Percentiles rank a stretch among this genome's conserved stretches.
These are phyloP conservation scores for Zaprionus camerounensis DNA, from an alignment of 1,140 invertebrate species.

Conservation along the genomic window DNA sequence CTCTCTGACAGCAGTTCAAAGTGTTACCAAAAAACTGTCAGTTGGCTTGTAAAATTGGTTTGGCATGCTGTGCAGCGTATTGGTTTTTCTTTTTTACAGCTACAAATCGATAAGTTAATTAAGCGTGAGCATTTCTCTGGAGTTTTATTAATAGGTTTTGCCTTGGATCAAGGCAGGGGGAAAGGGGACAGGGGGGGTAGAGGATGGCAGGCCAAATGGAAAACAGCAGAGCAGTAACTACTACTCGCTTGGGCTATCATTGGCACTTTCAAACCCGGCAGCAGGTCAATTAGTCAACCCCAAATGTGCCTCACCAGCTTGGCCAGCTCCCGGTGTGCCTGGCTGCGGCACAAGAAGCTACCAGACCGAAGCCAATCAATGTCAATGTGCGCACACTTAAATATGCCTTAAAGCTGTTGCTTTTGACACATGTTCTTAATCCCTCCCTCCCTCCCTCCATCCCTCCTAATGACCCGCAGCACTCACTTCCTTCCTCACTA, in stretches of 20 bases:
- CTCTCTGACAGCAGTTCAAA: not conserved
- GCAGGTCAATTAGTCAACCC: conserved; percentile 73
- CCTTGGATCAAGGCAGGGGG: conserved; percentile 50
- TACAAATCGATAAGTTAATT: conserved; percentile 80
- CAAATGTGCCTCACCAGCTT: conserved; percentile 4
- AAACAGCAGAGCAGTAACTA: conserved; percentile 44
- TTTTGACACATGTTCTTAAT: conserved; percentile 20
- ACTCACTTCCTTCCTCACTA: not conserved
- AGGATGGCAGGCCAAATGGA: not conserved
- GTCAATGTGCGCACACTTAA: conserved; percentile 68
- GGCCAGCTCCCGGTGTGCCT: not conserved
- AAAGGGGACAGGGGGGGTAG: not conserved
- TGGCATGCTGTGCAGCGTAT: conserved; percentile 17
- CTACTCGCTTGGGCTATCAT: conserved; percentile 48
- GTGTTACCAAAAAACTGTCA: conserved; percentile 30
- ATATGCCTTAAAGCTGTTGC: conserved; percentile 66
- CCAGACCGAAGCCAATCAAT: conserved; percentile 45
- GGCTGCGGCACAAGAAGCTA: conserved; percentile 7
- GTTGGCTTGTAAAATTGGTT: conserved; percentile 20
- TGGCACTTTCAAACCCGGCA: conserved; percentile 38
- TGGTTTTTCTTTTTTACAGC: conserved; percentile 41
- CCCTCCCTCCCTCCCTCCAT: not conserved
- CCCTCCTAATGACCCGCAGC: not conserved
- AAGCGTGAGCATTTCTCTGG: conserved; percentile 70
- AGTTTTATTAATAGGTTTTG: conserved; percentile 74